These are phyloP conservation scores for Esox lucius DNA, from an alignment of 2,797 vertebrate species.

Conservation along the genomic window DNA sequence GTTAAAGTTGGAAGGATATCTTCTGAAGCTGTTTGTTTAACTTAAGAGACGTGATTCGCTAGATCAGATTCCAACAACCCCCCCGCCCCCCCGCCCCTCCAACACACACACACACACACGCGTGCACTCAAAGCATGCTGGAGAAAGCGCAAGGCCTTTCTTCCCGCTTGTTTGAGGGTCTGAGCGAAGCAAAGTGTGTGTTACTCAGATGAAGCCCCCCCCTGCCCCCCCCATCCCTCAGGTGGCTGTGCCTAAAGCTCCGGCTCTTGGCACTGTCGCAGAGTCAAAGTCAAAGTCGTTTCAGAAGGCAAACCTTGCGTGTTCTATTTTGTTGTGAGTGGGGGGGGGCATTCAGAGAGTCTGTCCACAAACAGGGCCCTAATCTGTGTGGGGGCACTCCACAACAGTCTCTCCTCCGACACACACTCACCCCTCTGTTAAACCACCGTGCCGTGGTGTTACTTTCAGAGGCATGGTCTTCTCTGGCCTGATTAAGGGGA, in stretches of 20 bases:
- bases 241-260: background rate
- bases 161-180: background rate
- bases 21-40: constrained; percentile 49
- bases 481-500: background rate
- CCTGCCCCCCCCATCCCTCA: background rate
- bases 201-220: background rate
- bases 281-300: background rate
- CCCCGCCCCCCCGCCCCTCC: background rate
- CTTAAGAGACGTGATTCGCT: constrained; percentile 38
- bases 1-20: constrained; percentile 30
- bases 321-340: background rate
- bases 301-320: background rate
- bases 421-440: background rate
- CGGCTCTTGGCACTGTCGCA: background rate
- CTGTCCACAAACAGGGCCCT: background rate
- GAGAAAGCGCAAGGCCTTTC: background rate
- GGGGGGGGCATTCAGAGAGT: background rate
- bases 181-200: background rate
- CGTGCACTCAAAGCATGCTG: background rate
- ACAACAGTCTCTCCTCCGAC: background rate
- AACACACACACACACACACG: background rate
- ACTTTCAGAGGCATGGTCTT: background rate
- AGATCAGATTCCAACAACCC: constrained; percentile 44
- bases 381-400: background rate
- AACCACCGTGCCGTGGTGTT: background rate